Base-by-base conservation (phyloP, 2,888 invertebrate species). In the Ormyrus pomaceus region DNA sequence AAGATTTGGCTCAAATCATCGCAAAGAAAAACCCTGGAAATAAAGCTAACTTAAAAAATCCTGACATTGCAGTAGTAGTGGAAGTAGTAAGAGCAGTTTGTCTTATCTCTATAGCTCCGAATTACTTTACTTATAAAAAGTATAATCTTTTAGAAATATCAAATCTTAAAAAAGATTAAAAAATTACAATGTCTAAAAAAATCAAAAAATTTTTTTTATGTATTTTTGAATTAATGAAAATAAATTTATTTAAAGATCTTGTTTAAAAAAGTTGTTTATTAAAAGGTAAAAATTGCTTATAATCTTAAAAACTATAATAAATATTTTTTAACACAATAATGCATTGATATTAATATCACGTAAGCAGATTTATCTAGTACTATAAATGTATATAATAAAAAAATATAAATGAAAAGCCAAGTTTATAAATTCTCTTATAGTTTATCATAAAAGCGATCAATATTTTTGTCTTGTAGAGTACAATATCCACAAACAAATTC, bases 11-110 rank as follows among this genome's bases (percentile, higher is more conserved):
- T 0, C 94, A 94, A 13, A 91, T 95, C 84, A 94, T 98, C 65
- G 91, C 92, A 3, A 91, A 93, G 62, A 94, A 94, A 86, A 95
- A 96, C 90, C 90, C 93, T 0, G 92, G 93, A 53, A 96, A 97
- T 88, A 95, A 94, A 88, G 96, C 96, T 0, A 94, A 97, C 91
- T 92, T 97, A 83, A 95, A 95, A 87, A 93, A 93, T 87, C 95
- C 98, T 9, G 93, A 95, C 80, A 91, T 95, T 56, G 95, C 96
- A 6, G 93, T 98, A 70, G 92, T 97, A 82, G 94, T 98, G 51
- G 98, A 98, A 92, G 92, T 98, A 62, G 93, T 98, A 68, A 95
- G 95, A 86, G 94, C 94, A 46, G 93, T 95, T 85, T 97, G 96
- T 86, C 94, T 97, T 83, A 87, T 98, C 9, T 94, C 95, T 81